Percentiles rank a stretch among this genome's conserved stretches.
phyloP scores from a whole-genome alignment of 2,113 vertebrate species.

The Cisticola juncidis region DNA sequence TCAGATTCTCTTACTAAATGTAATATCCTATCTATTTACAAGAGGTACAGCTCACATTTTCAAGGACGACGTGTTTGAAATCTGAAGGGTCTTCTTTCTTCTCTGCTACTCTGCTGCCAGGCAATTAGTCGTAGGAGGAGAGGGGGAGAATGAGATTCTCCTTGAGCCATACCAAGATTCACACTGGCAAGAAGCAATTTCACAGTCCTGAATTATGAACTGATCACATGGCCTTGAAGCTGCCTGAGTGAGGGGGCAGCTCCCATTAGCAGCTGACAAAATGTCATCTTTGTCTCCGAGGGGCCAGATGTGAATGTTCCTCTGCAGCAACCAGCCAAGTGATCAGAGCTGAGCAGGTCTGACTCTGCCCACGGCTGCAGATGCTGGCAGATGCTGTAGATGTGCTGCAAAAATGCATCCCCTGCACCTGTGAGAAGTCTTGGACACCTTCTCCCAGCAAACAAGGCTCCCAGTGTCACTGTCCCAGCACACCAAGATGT shows the following conservation, averaged over 20 bases:
- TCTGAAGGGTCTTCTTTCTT: not conserved
- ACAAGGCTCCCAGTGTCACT: not conserved
- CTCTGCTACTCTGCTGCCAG: not conserved
- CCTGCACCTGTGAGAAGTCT: not conserved
- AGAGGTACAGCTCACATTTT: not conserved
- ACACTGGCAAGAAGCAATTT: conserved; percentile 13
- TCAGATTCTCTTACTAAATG: not conserved
- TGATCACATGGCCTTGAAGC: not conserved
- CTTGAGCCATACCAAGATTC: not conserved
- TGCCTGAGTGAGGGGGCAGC: not conserved
- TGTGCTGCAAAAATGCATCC: not conserved
- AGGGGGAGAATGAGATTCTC: not conserved
- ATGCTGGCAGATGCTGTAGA: not conserved
- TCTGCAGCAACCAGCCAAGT: not conserved
- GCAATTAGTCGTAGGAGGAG: not conserved
- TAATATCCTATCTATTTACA: not conserved
- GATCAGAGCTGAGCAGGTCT: not conserved
- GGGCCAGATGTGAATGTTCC: not conserved
- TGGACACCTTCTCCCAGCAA: not conserved
- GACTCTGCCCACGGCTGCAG: not conserved
- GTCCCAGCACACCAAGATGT: not conserved
- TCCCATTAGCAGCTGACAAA: not conserved
- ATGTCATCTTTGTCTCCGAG: not conserved
- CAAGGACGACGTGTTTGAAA: not conserved
- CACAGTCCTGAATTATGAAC: not conserved